phyloP scores from a whole-genome alignment of 2,888 invertebrate genomes.

The Pantelozetes paolii region DNA sequence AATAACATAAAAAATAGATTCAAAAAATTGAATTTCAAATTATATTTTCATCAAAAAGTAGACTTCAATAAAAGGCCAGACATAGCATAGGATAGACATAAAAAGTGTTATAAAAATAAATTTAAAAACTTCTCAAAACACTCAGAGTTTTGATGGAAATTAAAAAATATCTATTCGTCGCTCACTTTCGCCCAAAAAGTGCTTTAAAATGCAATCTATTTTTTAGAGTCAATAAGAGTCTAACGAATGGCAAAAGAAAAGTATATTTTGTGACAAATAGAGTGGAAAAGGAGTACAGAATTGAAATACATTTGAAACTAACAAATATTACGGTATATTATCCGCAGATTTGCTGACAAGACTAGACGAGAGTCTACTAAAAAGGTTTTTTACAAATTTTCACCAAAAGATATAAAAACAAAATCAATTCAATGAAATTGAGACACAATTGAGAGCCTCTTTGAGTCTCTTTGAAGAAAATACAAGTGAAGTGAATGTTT shows the following conservation, averaged over 20 bases:
- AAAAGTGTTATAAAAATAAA: no score
- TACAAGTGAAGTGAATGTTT: not conserved
- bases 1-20: no score
- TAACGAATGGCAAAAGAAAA: not conserved
- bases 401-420: not conserved
- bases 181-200: not conserved
- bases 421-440: constrained; percentile 4
- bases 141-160: no score
- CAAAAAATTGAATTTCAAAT: no score
- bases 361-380: not conserved
- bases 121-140: no score
- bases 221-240: not conserved
- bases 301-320: not conserved
- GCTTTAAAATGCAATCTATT: not conserved
- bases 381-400: not conserved
- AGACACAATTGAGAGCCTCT: not conserved
- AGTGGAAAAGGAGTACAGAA: constrained; percentile 7
- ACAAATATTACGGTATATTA: constrained; percentile 24
- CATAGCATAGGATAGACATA: no score
- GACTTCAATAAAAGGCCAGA: no score
- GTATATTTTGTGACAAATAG: constrained; percentile 17
- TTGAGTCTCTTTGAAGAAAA: not conserved
- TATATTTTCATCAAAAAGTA: no score
- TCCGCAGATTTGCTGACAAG: constrained; percentile 8
- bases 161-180: no score